Evolutionary conservation across 1,140 invertebrate genomes (phyloP).

Genomic region (Bombyx mandarina): DNA sequence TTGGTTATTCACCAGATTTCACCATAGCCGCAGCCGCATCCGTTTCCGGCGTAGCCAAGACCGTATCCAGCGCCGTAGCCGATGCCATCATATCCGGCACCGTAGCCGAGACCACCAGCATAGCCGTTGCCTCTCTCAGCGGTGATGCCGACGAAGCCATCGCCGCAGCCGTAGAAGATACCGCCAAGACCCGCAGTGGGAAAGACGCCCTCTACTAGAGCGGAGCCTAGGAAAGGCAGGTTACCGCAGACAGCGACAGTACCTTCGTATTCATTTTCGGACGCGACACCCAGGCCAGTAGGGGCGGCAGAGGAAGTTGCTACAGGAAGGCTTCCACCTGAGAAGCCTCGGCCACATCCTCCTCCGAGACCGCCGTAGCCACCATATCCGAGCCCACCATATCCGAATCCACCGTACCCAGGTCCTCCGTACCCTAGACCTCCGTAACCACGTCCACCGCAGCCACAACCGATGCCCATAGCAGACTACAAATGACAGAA

Average conservation of each 20-base stretch:
- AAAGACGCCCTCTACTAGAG: slow-evolving; percentile 25
- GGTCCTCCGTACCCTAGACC: slow-evolving; percentile 1
- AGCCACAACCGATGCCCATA: not conserved
- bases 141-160: slow-evolving; percentile 13
- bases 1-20: too few relatives aligned
- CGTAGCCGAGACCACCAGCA: slow-evolving; percentile 1
- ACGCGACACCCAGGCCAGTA: slow-evolving; percentile 5
- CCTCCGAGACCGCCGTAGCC: slow-evolving; percentile 4
- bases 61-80: too few relatives aligned
- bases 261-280: slow-evolving; percentile 14
- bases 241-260: slow-evolving; percentile 9
- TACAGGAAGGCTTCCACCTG: slow-evolving; percentile 18
- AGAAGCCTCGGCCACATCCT: slow-evolving; percentile 5
- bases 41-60: too few relatives aligned
- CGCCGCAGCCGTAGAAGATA: slow-evolving; percentile 28
- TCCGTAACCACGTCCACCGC: not conserved
- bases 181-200: slow-evolving; percentile 26
- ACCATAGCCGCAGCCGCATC: too few relatives aligned
- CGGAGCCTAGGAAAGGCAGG: slow-evolving; percentile 21
- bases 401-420: slow-evolving; percentile 1
- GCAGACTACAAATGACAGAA: not conserved
- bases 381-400: slow-evolving; percentile 1
- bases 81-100: too few relatives aligned
- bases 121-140: slow-evolving; percentile 5
- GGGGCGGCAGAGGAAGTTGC: slow-evolving; percentile 7